Evolutionary conservation across 35 echinoderm and acorn worm genomes (phyloP).

Genomic region (Apostichopus parvimensis): DNA sequence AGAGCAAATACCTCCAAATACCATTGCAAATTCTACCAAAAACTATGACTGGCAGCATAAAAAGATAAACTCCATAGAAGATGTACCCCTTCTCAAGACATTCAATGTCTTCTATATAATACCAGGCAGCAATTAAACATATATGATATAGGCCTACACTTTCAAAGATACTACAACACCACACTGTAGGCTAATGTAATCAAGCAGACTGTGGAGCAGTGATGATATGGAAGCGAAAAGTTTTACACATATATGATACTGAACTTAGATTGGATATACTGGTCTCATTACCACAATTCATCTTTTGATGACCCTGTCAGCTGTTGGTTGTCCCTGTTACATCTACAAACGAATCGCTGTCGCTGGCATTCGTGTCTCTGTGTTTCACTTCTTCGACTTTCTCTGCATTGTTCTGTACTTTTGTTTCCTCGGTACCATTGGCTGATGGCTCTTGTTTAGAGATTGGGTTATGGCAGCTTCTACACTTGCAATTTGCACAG

Average conservation of each 20-base stretch:
- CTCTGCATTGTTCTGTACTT: not conserved
- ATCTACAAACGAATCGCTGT: slow-evolving; percentile 47
- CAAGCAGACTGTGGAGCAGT: too few species aligned
- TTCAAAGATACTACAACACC: too few species aligned
- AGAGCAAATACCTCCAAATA: too few species aligned
- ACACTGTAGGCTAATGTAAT: too few species aligned
- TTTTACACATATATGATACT: not conserved
- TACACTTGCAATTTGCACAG: slow-evolving; percentile 82
- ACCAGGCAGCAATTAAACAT: too few species aligned
- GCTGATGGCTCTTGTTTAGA: not conserved
- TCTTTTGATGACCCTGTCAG: slow-evolving; percentile 3
- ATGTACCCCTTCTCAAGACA: too few species aligned
- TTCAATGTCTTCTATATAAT: too few species aligned
- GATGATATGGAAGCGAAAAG: too few species aligned
- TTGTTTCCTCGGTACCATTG: slow-evolving; percentile 12
- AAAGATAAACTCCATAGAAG: too few species aligned
- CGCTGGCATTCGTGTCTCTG: slow-evolving; percentile 23
- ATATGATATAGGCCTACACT: too few species aligned
- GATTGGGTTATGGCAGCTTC: slow-evolving; percentile 82
- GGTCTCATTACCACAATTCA: not conserved
- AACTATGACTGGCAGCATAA: too few species aligned
- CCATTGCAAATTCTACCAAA: too few species aligned
- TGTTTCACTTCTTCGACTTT: slow-evolving; percentile 20
- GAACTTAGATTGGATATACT: not conserved
- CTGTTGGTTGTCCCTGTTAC: slow-evolving; percentile 44